Percentiles rank a stretch among this genome's conserved stretches.
phyloP scores from a whole-genome alignment of 1,140 invertebrate genomes.

The Heliconius melpomene region DNA sequence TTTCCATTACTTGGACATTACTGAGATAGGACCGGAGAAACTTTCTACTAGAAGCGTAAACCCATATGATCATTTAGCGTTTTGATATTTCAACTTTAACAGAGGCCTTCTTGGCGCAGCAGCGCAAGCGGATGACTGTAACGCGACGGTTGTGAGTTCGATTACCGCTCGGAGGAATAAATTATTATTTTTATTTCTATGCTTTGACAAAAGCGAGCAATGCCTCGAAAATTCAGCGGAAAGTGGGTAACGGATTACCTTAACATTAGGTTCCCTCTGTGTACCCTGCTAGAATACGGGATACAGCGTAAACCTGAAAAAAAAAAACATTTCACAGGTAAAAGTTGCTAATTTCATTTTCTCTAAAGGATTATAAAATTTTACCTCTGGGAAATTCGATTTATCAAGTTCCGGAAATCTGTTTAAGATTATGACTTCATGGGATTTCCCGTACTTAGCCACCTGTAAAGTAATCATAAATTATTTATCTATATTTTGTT shows the following conservation, averaged over 20 bases:
- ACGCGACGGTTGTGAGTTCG: too few relatives aligned
- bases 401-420: neutral
- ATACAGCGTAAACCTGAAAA: neutral
- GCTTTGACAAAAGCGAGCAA: too few relatives aligned
- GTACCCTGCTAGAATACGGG: too few relatives aligned
- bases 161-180: too few relatives aligned
- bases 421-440: neutral
- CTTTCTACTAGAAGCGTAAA: constrained; percentile 10
- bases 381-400: neutral
- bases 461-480: neutral
- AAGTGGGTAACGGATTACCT: too few relatives aligned
- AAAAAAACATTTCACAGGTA: neutral
- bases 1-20: constrained; percentile 17
- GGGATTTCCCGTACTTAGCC: neutral
- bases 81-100: constrained; percentile 17
- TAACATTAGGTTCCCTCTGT: too few relatives aligned
- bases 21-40: neutral
- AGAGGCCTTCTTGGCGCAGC: neutral
- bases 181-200: too few relatives aligned
- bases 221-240: too few relatives aligned
- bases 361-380: neutral
- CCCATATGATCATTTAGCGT: constrained; percentile 3
- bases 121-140: too few relatives aligned
- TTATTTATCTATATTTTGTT: too few relatives aligned
- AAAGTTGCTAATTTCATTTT: constrained; percentile 6